A percentile compares a stretch with the other conserved stretches of the same genome.
Evolutionary conservation across 2,113 vertebrate genomes (phyloP).

Genomic region (Propithecus coquereli): DNA sequence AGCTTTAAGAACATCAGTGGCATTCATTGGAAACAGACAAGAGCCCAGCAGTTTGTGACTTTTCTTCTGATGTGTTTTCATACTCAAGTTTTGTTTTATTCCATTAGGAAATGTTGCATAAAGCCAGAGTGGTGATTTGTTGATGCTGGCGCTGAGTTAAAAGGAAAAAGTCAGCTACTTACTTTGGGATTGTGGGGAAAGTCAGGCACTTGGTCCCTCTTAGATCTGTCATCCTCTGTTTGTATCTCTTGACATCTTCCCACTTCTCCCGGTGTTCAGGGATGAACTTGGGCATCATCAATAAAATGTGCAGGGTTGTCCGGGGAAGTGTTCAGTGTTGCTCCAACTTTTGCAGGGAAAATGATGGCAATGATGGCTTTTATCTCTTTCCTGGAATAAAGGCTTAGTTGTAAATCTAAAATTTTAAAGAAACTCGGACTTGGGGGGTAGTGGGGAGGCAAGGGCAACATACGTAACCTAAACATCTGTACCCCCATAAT

Average conservation of each 20-base stretch:
- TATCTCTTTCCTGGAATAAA: conserved; percentile 25
- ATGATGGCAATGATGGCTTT: not conserved
- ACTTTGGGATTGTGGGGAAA: not conserved
- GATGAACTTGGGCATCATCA: not conserved
- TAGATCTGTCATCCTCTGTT: not conserved
- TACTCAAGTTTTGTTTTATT: conserved; percentile 32
- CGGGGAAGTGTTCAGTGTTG: not conserved
- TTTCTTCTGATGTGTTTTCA: conserved; percentile 6
- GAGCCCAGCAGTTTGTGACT: not conserved
- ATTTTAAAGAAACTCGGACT: too few relatives aligned
- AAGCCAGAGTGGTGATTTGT: not conserved
- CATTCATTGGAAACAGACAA: conserved; percentile 26
- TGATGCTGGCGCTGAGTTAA: not conserved
- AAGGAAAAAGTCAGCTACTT: conserved; percentile 28
- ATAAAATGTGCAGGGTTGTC: not conserved
- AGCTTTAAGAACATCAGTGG: conserved; percentile 1
- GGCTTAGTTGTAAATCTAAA: conserved; percentile 39
- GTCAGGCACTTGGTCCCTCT: not conserved
- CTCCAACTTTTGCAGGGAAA: not conserved
- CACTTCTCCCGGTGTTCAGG: not conserved
- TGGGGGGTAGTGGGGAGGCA: too few relatives aligned
- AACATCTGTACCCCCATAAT: too few relatives aligned
- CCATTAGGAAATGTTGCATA: conserved; percentile 1
- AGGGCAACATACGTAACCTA: too few relatives aligned
- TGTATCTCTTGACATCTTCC: conserved; percentile 24